Evolutionary conservation across 1,140 invertebrate species (phyloP), one percentile per base, ranked within the genome.

Genomic region (Macrotrachela quadricornifera): DNA sequence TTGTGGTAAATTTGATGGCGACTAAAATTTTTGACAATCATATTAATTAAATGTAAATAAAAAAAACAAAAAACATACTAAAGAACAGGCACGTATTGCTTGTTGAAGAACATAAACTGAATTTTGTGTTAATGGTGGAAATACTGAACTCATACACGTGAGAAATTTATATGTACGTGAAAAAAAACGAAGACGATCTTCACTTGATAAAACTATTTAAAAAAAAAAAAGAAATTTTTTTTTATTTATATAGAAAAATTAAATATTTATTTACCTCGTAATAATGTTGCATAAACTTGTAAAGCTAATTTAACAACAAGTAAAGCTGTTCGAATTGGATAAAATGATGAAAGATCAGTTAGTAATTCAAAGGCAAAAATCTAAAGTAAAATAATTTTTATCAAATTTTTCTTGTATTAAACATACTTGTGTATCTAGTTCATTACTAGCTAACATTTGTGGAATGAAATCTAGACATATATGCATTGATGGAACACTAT

Each of bases 381-480:
- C 69, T 73, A 58, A 13, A 61, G 2, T 30, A 59, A 58, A 18
- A 40, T 43, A 38, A 43, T 56, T 51, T 40, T 17, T 6, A 6
- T 11, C 46, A 45, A n/a, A n/a, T n/a, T n/a, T n/a, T n/a, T n/a
- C n/a, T n/a, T n/a, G n/a, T n/a, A n/a, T n/a, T n/a, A n/a, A 12
- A 56, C 43, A 46, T 56, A 73, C 71, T 76, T 95, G 88, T 66
- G 94, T 94, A 53, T 87, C 81, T 48, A 88, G 71, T 62, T 86
- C 83, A 1, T 87, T 85, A 64, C 94, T 87, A 62, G 82, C 82
- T 37, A 96, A 71, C 38, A 96, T 75, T 72, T 96, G 90, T 16
- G 87, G 85, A 43, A 95, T 81, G 68, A 91, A 95, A 65, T 95
- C 90, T 21, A 94, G 72, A 68, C 88, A 95, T 62, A 96, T 95